These are phyloP conservation scores for Nanger granti DNA, from an alignment of 2,113 vertebrate species.

Conservation along the genomic window DNA sequence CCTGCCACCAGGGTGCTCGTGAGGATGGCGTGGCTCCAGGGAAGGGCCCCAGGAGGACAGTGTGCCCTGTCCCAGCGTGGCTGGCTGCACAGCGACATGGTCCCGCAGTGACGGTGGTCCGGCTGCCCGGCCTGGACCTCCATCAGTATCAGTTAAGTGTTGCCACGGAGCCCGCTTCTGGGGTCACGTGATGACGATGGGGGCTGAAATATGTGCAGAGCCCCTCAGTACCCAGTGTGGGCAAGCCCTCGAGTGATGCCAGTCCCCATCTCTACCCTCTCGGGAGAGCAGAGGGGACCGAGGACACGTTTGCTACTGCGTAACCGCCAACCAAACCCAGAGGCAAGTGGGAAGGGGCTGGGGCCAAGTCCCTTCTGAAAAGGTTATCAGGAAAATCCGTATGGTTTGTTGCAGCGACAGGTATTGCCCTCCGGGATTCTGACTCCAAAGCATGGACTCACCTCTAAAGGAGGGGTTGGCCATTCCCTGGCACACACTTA, in stretches of 20 bases:
- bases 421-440: accelerated
- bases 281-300: not conserved
- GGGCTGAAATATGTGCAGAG: not conserved
- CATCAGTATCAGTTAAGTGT: accelerated
- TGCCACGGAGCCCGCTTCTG: not conserved
- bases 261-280: not conserved
- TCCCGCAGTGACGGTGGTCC: accelerated
- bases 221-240: too few species aligned
- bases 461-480: not conserved
- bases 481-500: too few species aligned
- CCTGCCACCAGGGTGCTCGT: accelerated
- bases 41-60: not conserved
- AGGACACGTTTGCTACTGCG: accelerated
- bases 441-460: not conserved
- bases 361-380: not conserved
- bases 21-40: not conserved
- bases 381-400: not conserved
- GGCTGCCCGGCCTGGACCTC: not conserved
- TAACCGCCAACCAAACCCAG: accelerated
- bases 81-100: accelerated
- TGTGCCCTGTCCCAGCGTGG: not conserved
- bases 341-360: not conserved
- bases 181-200: accelerated
- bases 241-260: not conserved
- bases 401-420: accelerated